phyloP scores from a whole-genome alignment of 2,113 vertebrate species.

The Chauna torquata region DNA sequence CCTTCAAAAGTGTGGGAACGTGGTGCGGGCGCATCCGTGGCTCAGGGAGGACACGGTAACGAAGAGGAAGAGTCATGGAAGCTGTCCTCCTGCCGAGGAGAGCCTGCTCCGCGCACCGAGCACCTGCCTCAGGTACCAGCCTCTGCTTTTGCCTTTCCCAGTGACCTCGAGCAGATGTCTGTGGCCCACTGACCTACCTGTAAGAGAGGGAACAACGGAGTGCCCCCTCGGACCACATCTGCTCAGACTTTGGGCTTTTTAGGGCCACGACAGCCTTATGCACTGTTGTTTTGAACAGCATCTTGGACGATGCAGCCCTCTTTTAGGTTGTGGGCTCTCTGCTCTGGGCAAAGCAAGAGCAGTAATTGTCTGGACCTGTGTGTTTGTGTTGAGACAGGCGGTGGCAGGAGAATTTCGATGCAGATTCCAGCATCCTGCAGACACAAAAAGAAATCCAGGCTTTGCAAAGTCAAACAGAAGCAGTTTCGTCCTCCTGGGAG shows the following conservation, averaged over 20 bases:
- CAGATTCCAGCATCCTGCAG: conserved; percentile 17
- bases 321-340: background rate
- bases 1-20: background rate
- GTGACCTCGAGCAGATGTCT: background rate
- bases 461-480: conserved; percentile 67
- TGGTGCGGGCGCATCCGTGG: background rate
- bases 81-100: background rate
- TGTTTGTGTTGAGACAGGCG: background rate
- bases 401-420: conserved; percentile 27
- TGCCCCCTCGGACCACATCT: rapidly evolving
- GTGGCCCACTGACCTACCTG: background rate
- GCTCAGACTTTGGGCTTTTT: background rate
- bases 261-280: background rate
- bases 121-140: background rate
- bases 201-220: background rate
- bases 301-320: background rate
- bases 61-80: background rate
- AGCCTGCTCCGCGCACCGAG: no score
- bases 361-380: background rate
- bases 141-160: background rate
- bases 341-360: background rate
- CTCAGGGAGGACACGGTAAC: background rate
- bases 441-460: conserved; percentile 46
- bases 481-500: conserved; percentile 42
- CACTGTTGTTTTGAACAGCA: background rate